Base-by-base conservation (phyloP, 2,797 vertebrate genomes). In the Orestias chungarensis region DNA sequence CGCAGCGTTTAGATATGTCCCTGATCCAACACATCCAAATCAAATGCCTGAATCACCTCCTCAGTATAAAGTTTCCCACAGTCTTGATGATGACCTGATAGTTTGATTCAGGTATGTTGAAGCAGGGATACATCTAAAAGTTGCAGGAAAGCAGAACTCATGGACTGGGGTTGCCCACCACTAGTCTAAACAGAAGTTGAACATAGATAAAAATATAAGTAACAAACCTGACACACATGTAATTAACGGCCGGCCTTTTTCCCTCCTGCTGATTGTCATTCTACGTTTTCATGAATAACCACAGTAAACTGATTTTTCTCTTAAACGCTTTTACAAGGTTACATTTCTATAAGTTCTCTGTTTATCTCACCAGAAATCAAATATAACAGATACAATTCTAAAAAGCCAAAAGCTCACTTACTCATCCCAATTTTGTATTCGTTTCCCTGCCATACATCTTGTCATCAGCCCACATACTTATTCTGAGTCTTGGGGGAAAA, bases 41-140 rank as follows among this genome's bases (percentile, higher is more conserved):
- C n/a, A n/a, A n/a, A n/a, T n/a, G n/a, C n/a, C n/a, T n/a, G n/a
- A n/a, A n/a, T n/a, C n/a, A n/a, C n/a, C n/a, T n/a, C n/a, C n/a
- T n/a, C n/a, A n/a, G n/a, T n/a, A n/a, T n/a, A n/a, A n/a, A n/a
- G n/a, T n/a, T n/a, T n/a, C n/a, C n/a, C n/a, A n/a, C n/a, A n/a
- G n/a, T n/a, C 35, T 62, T 62, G 59, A n/a, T 62, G 40, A 62
- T 62, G 35, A 62, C 35, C 59, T 35, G 40, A 38, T 62, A 14
- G 40, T 62, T 62, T 62, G 40, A 40, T 38, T 62, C 40, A 38
- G 59, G 59, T 40, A 35, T 62, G 59, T 40, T 23, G 59, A 40
- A 35, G 59, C 35, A 40, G n/a, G 59, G 23, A 40, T n/a, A 38
- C 35, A 40, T 62, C 40, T 62, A 62, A 62, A 62, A 40, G 2